These are phyloP conservation scores for Dendropsophus ebraccatus DNA, from an alignment of 2,113 vertebrate species.

Conservation along the genomic window DNA sequence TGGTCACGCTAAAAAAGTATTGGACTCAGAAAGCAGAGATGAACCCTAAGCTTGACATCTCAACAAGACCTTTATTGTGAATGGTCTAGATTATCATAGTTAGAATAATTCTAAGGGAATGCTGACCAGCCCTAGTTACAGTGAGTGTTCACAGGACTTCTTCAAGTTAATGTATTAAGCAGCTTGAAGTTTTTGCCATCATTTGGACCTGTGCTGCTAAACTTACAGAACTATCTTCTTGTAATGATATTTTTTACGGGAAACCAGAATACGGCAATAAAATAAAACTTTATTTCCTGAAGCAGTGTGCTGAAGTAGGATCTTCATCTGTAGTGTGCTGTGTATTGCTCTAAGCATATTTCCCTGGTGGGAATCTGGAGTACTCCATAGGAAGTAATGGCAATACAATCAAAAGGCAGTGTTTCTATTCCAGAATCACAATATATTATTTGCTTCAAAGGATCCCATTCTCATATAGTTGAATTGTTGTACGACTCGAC, in stretches of 20 bases:
- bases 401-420: conserved; percentile 48
- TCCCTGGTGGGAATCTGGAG: conserved; percentile 48
- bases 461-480: background rate
- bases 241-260: conserved; percentile 44
- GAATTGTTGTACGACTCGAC: conserved; percentile 20
- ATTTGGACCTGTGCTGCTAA: conserved; percentile 10
- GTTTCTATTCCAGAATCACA: conserved; percentile 27
- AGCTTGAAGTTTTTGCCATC: background rate
- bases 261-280: conserved; percentile 28
- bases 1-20: no score
- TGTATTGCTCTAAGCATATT: conserved; percentile 54
- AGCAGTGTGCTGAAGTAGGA: conserved; percentile 13
- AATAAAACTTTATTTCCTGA: conserved; percentile 50
- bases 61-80: no score
- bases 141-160: no score
- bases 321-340: conserved; percentile 14
- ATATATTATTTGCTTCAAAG: conserved; percentile 46
- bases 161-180: conserved; percentile 2
- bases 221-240: conserved; percentile 16
- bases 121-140: no score
- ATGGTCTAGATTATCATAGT: no score
- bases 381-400: conserved; percentile 43
- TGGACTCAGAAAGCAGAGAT: no score
- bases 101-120: no score
- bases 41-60: no score